Evolutionary conservation across 2,888 invertebrate species (phyloP).

Genomic region (Ormyrus rosae): DNA sequence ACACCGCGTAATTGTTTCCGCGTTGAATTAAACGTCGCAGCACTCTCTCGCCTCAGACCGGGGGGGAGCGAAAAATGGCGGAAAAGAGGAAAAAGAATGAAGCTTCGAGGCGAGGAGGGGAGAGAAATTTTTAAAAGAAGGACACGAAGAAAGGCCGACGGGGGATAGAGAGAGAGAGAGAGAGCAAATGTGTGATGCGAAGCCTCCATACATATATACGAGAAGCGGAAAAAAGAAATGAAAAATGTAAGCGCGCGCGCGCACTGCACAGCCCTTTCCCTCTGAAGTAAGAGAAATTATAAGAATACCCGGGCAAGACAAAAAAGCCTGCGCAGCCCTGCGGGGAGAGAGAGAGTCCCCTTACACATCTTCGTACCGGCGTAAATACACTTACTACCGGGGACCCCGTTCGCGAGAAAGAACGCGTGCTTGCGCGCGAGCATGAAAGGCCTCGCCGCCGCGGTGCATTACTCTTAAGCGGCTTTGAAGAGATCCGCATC

Average conservation of each 20-base stretch:
- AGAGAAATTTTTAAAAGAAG: too few species aligned
- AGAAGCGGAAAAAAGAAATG: background rate
- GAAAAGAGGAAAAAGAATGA: too few species aligned
- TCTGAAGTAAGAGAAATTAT: slow-evolving; percentile 1
- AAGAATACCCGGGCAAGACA: background rate
- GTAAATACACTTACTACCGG: too few species aligned
- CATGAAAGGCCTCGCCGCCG: slow-evolving; percentile 23
- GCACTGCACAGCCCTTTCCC: background rate
- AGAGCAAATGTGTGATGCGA: background rate
- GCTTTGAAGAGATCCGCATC: slow-evolving; percentile 62
- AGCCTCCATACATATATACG: too few species aligned
- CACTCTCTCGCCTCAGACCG: too few species aligned
- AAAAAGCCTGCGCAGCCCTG: background rate
- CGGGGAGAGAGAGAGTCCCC: background rate
- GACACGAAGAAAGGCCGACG: too few species aligned
- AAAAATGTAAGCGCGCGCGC: background rate
- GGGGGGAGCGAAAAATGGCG: too few species aligned
- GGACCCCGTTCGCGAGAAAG: background rate
- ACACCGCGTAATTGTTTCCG: slow-evolving; percentile 47
- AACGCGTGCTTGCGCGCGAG: background rate
- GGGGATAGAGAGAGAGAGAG: too few species aligned
- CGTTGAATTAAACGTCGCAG: slow-evolving; percentile 41
- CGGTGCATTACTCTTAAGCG: slow-evolving; percentile 60
- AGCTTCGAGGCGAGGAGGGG: too few species aligned
- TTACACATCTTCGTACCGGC: too few species aligned